Evolutionary conservation across 2,113 vertebrate species (phyloP).

Genomic region (Caloenas nicobarica): DNA sequence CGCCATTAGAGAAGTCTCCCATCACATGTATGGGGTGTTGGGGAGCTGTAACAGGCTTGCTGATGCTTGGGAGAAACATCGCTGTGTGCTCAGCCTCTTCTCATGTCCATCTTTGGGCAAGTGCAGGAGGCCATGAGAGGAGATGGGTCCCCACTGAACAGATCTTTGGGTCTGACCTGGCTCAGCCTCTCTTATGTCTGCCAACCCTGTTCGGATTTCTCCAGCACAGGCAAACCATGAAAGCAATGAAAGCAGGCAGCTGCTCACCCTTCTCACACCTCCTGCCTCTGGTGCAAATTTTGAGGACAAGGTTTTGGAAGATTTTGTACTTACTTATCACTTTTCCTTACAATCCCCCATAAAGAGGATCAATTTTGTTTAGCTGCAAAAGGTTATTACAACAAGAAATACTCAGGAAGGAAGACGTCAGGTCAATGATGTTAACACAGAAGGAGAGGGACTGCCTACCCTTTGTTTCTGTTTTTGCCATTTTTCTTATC

Average conservation of each 20-base stretch:
- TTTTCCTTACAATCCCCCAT: not conserved
- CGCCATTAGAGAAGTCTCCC: not conserved
- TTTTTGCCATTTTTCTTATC: not conserved
- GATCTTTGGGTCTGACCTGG: not conserved
- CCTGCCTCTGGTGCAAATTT: not conserved
- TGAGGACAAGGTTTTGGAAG: not conserved
- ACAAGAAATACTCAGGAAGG: not conserved
- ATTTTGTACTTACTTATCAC: not conserved
- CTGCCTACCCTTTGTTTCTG: not conserved
- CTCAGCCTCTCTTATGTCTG: not conserved
- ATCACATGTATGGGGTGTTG: accelerated
- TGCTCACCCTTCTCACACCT: not conserved
- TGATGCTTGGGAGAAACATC: not conserved
- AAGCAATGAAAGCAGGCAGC: not conserved
- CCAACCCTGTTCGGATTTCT: not conserved
- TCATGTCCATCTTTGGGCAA: not conserved
- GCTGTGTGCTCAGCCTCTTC: not conserved
- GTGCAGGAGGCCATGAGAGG: not conserved
- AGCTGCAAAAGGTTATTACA: not conserved
- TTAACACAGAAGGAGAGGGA: not conserved
- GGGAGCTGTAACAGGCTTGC: not conserved
- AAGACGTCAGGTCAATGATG: not conserved
- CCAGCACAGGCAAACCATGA: not conserved
- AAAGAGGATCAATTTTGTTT: not conserved
- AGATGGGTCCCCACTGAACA: not conserved